These are phyloP conservation scores for Drosophila suzukii DNA, from an alignment of 1,140 invertebrate species.

Conservation along the genomic window DNA sequence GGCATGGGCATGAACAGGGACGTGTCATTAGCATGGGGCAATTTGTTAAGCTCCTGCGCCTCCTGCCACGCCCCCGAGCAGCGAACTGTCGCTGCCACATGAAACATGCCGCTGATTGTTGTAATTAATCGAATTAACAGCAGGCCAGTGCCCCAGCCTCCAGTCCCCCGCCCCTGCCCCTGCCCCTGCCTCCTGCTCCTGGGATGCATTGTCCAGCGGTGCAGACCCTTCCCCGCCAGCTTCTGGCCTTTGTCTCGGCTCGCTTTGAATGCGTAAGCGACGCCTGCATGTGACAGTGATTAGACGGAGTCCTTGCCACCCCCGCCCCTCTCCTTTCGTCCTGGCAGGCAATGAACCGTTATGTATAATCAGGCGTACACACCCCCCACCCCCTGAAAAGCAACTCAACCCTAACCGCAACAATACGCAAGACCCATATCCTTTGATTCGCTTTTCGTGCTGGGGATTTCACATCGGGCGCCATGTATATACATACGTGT, in stretches of 20 bases:
- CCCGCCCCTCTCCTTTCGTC: slow-evolving; percentile 7
- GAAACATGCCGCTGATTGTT: slow-evolving; percentile 84
- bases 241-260: slow-evolving; percentile 59
- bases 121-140: slow-evolving; percentile 85
- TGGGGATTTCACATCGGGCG: background rate
- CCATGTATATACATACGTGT: background rate
- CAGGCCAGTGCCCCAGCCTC: slow-evolving; percentile 43
- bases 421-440: slow-evolving; percentile 11
- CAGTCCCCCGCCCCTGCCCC: background rate
- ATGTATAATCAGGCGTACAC: slow-evolving; percentile 57
- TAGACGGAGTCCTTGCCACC: slow-evolving; percentile 68
- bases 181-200: background rate
- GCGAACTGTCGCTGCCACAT: slow-evolving; percentile 60
- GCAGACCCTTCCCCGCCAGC: background rate
- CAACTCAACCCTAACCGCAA: slow-evolving; percentile 15
- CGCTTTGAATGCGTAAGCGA: slow-evolving; percentile 75
- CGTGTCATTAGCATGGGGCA: slow-evolving; percentile 74
- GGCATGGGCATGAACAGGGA: background rate
- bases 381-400: background rate
- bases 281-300: slow-evolving; percentile 83
- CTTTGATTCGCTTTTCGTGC: background rate
- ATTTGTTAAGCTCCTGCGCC: slow-evolving; percentile 66
- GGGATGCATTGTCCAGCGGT: slow-evolving; percentile 31
- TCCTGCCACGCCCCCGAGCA: slow-evolving; percentile 24
- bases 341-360: slow-evolving; percentile 69